Conservation (phyloP, 1,140 invertebrate species). For the Dreissena rostriformis region DNA sequence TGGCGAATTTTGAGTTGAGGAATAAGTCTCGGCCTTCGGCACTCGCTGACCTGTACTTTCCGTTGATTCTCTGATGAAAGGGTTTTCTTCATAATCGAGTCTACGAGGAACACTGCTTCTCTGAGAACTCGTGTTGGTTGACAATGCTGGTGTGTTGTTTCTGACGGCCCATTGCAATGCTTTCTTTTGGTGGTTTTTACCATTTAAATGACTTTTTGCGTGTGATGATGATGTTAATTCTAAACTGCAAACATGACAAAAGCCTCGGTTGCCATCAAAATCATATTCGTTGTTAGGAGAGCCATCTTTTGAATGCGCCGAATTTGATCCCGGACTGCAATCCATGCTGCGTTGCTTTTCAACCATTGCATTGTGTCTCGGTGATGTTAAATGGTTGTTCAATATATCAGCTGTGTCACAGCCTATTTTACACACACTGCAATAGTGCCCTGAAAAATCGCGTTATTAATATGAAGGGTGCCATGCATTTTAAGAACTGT, state of each 20-base stretch:
- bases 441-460: neutral
- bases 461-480: neutral
- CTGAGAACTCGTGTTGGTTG: neutral
- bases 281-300: slow-evolving; percentile 12
- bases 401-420: slow-evolving; percentile 33
- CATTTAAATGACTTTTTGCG: slow-evolving; percentile 38
- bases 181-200: slow-evolving; percentile 41
- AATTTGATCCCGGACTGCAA: neutral
- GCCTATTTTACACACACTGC: slow-evolving; percentile 20
- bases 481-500: too few relatives aligned
- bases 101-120: too few relatives aligned
- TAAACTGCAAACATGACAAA: slow-evolving; percentile 34
- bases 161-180: neutral
- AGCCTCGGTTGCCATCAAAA: slow-evolving; percentile 20
- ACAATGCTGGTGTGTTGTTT: neutral
- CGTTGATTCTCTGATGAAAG: too few relatives aligned
- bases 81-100: too few relatives aligned
- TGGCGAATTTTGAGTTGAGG: too few relatives aligned
- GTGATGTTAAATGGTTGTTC: slow-evolving; percentile 8
- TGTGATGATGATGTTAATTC: slow-evolving; percentile 24
- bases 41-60: too few relatives aligned
- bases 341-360: slow-evolving; percentile 14
- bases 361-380: slow-evolving; percentile 36
- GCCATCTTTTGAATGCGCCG: neutral
- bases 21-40: too few relatives aligned